Conservation (phyloP, 1,140 invertebrate genomes). For the Apis dorsata region DNA sequence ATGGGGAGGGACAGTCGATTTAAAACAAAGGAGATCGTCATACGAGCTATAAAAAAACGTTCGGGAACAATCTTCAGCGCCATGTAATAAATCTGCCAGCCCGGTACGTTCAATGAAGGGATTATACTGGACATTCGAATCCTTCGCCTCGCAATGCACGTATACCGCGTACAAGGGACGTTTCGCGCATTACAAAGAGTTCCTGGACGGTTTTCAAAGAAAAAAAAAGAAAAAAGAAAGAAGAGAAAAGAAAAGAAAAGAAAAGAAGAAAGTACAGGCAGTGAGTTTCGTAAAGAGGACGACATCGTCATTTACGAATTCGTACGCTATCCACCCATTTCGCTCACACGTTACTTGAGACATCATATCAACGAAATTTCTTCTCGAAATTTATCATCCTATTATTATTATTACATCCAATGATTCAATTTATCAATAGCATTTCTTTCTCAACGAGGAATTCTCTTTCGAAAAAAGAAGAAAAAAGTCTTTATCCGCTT, state of each 20-base stretch:
- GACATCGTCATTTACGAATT: not conserved
- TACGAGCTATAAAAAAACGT: not conserved
- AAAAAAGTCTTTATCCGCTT: too few species aligned
- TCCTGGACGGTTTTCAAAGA: slow-evolving; percentile 45
- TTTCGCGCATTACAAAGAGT: slow-evolving; percentile 45
- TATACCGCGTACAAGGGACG: slow-evolving; percentile 34
- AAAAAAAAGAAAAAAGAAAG: not conserved
- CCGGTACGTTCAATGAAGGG: slow-evolving; percentile 40
- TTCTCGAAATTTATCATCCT: too few species aligned
- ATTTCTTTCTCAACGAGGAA: too few species aligned
- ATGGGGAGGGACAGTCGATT: not conserved
- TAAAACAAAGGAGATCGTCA: not conserved
- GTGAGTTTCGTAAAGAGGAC: slow-evolving; percentile 28
- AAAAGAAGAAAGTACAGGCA: not conserved
- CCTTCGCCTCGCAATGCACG: slow-evolving; percentile 45
- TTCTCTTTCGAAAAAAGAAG: too few species aligned
- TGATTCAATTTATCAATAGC: too few species aligned
- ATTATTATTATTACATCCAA: too few species aligned
- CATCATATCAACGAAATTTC: too few species aligned
- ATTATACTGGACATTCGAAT: slow-evolving; percentile 38
- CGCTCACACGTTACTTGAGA: too few species aligned
- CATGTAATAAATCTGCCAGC: slow-evolving; percentile 44
- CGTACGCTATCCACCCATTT: too few species aligned
- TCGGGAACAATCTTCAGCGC: slow-evolving; percentile 11
- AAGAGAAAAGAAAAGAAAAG: not conserved